A percentile compares a stretch with the other conserved stretches of the same genome.
These are phyloP conservation scores for Malachius bipustulatus DNA, from an alignment of 2,888 invertebrate genomes.

Conservation along the genomic window DNA sequence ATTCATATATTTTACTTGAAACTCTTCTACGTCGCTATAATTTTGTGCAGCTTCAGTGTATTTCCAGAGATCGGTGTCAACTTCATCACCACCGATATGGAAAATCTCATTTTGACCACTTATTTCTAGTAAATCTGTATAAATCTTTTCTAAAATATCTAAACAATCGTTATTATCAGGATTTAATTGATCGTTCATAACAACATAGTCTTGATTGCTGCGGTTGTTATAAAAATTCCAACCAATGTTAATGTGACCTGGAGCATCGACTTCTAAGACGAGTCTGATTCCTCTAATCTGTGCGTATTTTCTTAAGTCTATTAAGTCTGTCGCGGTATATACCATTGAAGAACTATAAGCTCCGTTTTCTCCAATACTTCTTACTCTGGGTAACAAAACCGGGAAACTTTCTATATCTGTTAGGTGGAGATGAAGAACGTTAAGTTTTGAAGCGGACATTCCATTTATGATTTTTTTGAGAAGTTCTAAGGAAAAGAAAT, in stretches of 20 bases:
- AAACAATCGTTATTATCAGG: slow-evolving; percentile 63
- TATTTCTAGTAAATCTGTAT: slow-evolving; percentile 56
- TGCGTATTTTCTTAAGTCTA: slow-evolving; percentile 60
- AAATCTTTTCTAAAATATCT: slow-evolving; percentile 55
- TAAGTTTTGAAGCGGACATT: slow-evolving; percentile 77
- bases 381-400: slow-evolving; percentile 57
- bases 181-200: slow-evolving; percentile 65
- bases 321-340: slow-evolving; percentile 56
- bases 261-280: slow-evolving; percentile 78
- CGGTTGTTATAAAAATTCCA: slow-evolving; percentile 65
- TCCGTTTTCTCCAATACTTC: slow-evolving; percentile 65
- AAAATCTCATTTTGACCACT: slow-evolving; percentile 66
- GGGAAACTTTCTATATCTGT: slow-evolving; percentile 87
- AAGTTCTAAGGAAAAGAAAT: slow-evolving; percentile 62
- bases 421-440: slow-evolving; percentile 82
- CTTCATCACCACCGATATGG: slow-evolving; percentile 69
- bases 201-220: slow-evolving; percentile 61
- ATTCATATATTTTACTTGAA: slow-evolving; percentile 61
- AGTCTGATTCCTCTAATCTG: slow-evolving; percentile 68
- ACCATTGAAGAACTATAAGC: slow-evolving; percentile 61
- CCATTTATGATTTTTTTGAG: slow-evolving; percentile 65
- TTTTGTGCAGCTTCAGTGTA: slow-evolving; percentile 34
- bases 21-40: slow-evolving; percentile 52
- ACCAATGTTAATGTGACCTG: slow-evolving; percentile 71
- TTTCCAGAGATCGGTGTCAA: slow-evolving; percentile 62